A percentile compares a stretch with the other conserved stretches of the same genome.
These are phyloP conservation scores for Megathymus violae DNA, from an alignment of 1,140 invertebrate species.

Conservation along the genomic window DNA sequence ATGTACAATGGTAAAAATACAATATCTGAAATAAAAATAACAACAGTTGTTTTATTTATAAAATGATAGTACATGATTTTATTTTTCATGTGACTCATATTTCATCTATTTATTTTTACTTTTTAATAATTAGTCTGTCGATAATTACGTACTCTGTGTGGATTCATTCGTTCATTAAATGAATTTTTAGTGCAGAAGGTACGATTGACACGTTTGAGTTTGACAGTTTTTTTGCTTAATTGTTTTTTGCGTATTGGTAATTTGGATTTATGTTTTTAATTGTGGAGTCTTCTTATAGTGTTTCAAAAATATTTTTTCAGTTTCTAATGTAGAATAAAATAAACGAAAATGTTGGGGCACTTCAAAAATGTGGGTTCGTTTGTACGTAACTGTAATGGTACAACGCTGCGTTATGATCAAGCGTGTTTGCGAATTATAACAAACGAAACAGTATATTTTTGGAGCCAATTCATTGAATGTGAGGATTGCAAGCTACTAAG, in stretches of 20 bases:
- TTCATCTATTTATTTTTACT: too few relatives aligned
- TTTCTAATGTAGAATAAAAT: conserved; percentile 44
- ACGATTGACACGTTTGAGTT: conserved; percentile 13
- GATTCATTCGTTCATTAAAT: too few relatives aligned
- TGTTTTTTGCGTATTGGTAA: conserved; percentile 26
- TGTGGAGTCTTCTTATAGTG: conserved; percentile 9
- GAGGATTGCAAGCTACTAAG: conserved; percentile 65
- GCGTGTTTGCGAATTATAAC: conserved; percentile 70
- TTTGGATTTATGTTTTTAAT: conserved; percentile 2
- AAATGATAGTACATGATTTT: too few relatives aligned
- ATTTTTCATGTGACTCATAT: too few relatives aligned
- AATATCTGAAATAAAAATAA: too few relatives aligned
- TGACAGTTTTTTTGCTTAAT: conserved; percentile 28
- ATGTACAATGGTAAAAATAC: too few relatives aligned
- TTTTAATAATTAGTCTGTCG: too few relatives aligned
- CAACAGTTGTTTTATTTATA: too few relatives aligned
- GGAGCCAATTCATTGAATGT: conserved; percentile 74
- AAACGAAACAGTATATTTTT: conserved; percentile 57
- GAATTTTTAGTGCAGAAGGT: too few relatives aligned
- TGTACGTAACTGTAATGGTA: conserved; percentile 59
- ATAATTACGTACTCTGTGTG: too few relatives aligned
- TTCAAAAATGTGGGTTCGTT: conserved; percentile 70
- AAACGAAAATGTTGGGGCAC: conserved; percentile 56
- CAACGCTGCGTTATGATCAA: conserved; percentile 62
- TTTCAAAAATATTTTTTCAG: conserved; percentile 2